Base-by-base conservation (phyloP, 2,888 invertebrate genomes). In the Sminthurinus aureus region DNA sequence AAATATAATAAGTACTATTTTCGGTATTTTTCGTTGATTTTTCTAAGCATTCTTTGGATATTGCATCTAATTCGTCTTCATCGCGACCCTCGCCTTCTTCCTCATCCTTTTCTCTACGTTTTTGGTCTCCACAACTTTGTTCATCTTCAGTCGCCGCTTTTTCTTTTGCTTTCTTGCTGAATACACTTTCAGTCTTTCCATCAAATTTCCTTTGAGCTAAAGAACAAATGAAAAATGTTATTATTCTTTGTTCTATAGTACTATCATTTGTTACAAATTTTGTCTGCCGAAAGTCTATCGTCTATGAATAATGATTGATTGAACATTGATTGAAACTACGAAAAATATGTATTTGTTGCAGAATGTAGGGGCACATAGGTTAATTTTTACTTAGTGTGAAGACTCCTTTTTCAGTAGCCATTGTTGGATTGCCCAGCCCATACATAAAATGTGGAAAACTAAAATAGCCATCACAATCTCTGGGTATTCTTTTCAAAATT, bases 391-490 rank as follows among this genome's bases (percentile, higher is more conserved):
- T 71, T n/a, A 52, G 58, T 52, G 73, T 58, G n/a, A 73, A 71
- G 18, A 80, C 24, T 22, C 80, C 80, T 18, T 71, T 71, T 15
- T 69, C 6, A 18, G 80, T 81, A 9, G 87, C 87, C 24, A 82
- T 83, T 20, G 38, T 4, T 20, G 85, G 85, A 26, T 83, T 85
- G 3, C 86, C 87, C 79, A 86, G 82, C 58, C 82, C 85, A 67
- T 85, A 85, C 87, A 87, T 86, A 52, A 87, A 87, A 74, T 87
- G 87, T 2, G 87, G 84, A 67, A 87, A 87, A 11, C 86, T 86
- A 73, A 79, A 85, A n/a, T 84, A 83, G 13, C 84, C 84, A 9
- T 78, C 52, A 38, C 80, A 64, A 12, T 67, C 22, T 15, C 52
- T 75, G 0, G 87, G 87, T 18, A 85, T 79, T 78, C 81, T 64